Evolutionary conservation across 2,113 vertebrate species (phyloP).

Genomic region (Ceuthmochares aereus): DNA sequence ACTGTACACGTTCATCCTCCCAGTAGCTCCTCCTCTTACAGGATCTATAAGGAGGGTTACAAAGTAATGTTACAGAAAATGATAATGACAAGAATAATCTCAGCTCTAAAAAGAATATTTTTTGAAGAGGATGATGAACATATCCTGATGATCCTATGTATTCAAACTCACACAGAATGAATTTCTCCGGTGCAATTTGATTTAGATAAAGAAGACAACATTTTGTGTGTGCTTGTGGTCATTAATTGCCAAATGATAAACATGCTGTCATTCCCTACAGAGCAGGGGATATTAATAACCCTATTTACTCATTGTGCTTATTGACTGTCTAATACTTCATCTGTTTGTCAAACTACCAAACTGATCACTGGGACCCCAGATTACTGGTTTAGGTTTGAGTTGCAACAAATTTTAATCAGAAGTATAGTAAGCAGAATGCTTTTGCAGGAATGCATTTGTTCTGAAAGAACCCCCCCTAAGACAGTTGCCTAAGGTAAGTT

Average conservation of each 20-base stretch:
- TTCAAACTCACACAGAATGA: neutral
- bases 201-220: neutral
- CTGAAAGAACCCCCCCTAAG: neutral
- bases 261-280: neutral
- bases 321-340: neutral
- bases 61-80: neutral
- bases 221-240: neutral
- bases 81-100: neutral
- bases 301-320: neutral
- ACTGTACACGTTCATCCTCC: neutral
- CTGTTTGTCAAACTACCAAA: neutral
- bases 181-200: neutral
- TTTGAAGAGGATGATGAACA: neutral
- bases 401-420: neutral
- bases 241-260: neutral
- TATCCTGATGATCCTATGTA: neutral
- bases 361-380: neutral
- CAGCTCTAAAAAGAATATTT: neutral
- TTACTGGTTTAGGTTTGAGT: neutral
- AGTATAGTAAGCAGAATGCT: neutral
- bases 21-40: neutral
- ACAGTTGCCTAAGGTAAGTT: neutral
- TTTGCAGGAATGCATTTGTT: neutral
- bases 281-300: neutral
- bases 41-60: neutral